Base-by-base conservation (phyloP, 2,797 vertebrate species). In the Takifugu ocellatus region DNA sequence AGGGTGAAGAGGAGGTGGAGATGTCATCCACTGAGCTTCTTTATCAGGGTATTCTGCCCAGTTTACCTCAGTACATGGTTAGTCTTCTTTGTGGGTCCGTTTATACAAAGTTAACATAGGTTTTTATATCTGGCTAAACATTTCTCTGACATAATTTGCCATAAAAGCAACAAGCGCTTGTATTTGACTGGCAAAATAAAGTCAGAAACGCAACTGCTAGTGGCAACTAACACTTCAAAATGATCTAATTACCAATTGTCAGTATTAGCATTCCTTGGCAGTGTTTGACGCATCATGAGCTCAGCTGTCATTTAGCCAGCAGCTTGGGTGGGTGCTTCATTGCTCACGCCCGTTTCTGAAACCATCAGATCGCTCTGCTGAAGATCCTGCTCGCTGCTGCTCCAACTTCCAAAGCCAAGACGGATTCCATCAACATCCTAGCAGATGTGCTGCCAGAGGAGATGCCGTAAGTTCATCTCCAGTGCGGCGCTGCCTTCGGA, bases 341-440 rank as follows among this genome's bases (percentile, higher is more conserved):
- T 8, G 46, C 49, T 47, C n/a, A 51, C 17, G 27, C 5, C 1
- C 26, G 1, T 63, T 0, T 66, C 39, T 72, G 7, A 43, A 51
- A 49, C 8, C 54, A 10, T 68, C 66, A 98, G 96, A 99, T 99
- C 5, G 96, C 96, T 8, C 87, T 99, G 69, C 89, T 99, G 75
- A 98, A 98, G 89, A 98, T 99, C 74, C 90, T 99, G 1, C 90
- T 99, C 0, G 96, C 96, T 5, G 97, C 96, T 56, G 97, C 96
- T 16, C 97, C 97, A 1, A 99, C 97, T 21, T 99, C 97, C 65
- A 99, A 99, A 90, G 96, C 97, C 80, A 99, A 99, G 87, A 99
- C 97, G 0, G 97, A 99, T 81, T 99, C 97, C 21, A 99, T 99
- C 84, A 98, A 99, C 77, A 99, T 99, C 88, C 83, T 99, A 60